These are phyloP conservation scores for Coendou prehensilis DNA, from an alignment of 2,797 vertebrate genomes.

Conservation along the genomic window DNA sequence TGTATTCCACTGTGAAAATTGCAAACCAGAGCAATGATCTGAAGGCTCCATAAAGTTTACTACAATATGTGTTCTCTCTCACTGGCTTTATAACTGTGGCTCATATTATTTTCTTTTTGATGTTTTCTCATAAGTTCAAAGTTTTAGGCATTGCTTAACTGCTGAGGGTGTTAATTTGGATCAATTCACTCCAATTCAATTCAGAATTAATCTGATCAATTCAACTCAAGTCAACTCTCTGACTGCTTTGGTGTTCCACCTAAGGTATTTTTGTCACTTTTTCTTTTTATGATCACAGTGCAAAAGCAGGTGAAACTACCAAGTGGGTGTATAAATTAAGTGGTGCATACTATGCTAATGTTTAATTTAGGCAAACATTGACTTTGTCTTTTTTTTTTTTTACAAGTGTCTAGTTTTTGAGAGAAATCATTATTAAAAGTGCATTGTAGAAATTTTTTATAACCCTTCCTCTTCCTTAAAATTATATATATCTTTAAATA, in stretches of 20 bases:
- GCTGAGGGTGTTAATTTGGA: neutral
- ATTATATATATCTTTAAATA: neutral
- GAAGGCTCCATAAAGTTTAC: neutral
- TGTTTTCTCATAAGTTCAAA: neutral
- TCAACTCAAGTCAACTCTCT: neutral
- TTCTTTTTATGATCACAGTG: conserved; percentile 2
- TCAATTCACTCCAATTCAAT: neutral
- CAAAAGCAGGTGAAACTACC: neutral
- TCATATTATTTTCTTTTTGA: conserved; percentile 10
- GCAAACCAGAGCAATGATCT: neutral
- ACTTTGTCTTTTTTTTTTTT: neutral
- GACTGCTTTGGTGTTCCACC: neutral
- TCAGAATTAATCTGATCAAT: conserved; percentile 26
- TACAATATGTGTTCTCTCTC: neutral
- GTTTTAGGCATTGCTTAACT: conserved; percentile 39
- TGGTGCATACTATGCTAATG: neutral
- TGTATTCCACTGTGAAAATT: neutral
- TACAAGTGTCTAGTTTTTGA: neutral
- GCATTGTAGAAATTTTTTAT: conserved; percentile 21
- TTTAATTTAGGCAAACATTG: neutral
- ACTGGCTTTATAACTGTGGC: neutral
- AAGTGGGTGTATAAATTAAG: neutral
- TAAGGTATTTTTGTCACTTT: neutral
- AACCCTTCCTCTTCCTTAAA: neutral
- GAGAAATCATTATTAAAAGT: conserved; percentile 22